Percentiles rank a stretch among this genome's conserved stretches.
phyloP scores from a whole-genome alignment of 2,797 vertebrate genomes.

The Novumbra hubbsi region DNA sequence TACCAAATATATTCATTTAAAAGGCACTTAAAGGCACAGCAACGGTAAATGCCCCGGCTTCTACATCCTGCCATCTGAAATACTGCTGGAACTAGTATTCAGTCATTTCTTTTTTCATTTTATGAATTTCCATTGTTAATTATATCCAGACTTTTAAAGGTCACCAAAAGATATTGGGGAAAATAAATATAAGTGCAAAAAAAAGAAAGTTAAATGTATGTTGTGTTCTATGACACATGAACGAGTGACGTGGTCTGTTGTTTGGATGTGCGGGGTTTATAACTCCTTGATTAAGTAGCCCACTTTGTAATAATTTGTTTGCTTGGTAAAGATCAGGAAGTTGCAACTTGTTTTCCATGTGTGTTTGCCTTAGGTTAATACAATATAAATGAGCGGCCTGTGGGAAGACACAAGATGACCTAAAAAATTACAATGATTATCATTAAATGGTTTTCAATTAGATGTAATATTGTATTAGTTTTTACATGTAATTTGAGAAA shows the following conservation, averaged over 20 bases:
- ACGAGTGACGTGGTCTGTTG: not conserved
- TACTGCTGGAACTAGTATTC: conserved; percentile 10
- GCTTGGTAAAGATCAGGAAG: not conserved
- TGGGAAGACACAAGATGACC: not conserved
- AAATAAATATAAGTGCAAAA: not conserved
- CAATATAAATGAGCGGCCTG: not conserved
- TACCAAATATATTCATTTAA: conserved; percentile 31
- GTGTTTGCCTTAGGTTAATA: not conserved
- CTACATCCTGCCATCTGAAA: conserved; percentile 24
- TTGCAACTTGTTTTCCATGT: not conserved
- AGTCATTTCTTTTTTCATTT: conserved; percentile 36
- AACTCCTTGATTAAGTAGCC: not conserved
- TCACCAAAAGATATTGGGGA: conserved; percentile 17
- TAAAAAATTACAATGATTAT: not conserved
- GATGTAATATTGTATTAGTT: not conserved
- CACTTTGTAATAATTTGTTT: not conserved
- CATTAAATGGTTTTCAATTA: not conserved
- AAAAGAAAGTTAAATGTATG: not conserved
- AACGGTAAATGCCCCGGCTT: conserved; percentile 4
- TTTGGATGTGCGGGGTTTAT: not conserved
- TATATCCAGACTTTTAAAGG: conserved; percentile 41
- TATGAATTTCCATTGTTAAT: conserved; percentile 44
- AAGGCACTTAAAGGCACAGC: conserved; percentile 15
- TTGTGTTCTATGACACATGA: not conserved
- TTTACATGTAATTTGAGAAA: not conserved